phyloP scores from a whole-genome alignment of 2,797 vertebrate genomes.

The Helostoma temminkii region DNA sequence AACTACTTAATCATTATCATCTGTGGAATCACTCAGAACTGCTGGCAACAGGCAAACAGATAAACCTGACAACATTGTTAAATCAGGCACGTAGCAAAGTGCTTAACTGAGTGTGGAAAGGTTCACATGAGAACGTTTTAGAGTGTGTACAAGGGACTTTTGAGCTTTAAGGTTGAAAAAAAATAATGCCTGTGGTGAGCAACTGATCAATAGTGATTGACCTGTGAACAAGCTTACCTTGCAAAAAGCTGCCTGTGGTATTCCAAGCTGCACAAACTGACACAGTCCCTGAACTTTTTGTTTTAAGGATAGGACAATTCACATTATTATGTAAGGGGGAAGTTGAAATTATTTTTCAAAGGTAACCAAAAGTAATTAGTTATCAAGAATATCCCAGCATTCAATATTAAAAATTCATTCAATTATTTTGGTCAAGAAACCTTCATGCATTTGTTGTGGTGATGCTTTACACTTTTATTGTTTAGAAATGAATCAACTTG shows the following conservation, averaged over 20 bases:
- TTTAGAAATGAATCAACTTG: neutral
- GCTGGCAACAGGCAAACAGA: constrained; percentile 79
- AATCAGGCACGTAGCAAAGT: constrained; percentile 62
- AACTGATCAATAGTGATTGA: constrained; percentile 62
- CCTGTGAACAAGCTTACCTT: constrained; percentile 46
- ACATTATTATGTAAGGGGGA: neutral
- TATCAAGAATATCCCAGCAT: too few relatives aligned
- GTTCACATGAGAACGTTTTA: constrained; percentile 76
- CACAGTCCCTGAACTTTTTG: constrained; percentile 4
- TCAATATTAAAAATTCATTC: too few relatives aligned
- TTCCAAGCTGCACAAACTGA: constrained; percentile 26
- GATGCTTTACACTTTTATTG: too few relatives aligned
- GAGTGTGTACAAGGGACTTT: constrained; percentile 54
- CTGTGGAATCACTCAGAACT: constrained; percentile 70
- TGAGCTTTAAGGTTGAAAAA: constrained; percentile 56
- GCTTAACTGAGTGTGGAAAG: constrained; percentile 57
- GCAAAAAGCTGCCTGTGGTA: constrained; percentile 54
- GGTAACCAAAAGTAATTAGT: too few relatives aligned
- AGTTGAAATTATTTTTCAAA: too few relatives aligned
- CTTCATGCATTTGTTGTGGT: too few relatives aligned
- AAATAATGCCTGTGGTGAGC: constrained; percentile 28
- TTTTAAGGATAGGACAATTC: neutral
- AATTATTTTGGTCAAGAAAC: too few relatives aligned
- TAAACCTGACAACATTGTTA: constrained; percentile 71
- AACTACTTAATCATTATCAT: constrained; percentile 82